These are phyloP conservation scores for Suncus etruscus DNA, from an alignment of 2,113 vertebrate species.

Conservation along the genomic window DNA sequence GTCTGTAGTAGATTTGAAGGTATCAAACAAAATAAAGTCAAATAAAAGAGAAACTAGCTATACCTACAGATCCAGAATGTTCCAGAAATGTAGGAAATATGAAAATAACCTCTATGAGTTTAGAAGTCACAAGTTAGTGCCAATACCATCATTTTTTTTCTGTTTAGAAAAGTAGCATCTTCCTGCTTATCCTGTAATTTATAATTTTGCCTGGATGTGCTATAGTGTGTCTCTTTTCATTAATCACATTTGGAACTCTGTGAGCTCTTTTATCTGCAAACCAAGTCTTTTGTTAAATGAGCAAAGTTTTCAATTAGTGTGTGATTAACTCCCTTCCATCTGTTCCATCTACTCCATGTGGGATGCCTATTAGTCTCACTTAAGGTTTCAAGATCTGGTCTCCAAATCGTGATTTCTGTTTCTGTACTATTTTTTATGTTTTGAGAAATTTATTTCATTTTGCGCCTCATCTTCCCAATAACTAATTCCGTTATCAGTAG, in stretches of 20 bases:
- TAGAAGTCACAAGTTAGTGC: background rate
- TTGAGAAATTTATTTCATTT: slow-evolving; percentile 37
- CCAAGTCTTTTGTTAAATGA: slow-evolving; percentile 65
- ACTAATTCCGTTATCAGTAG: background rate
- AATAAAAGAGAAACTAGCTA: background rate
- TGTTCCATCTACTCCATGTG: slow-evolving; percentile 70
- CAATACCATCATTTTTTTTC: slow-evolving; percentile 31
- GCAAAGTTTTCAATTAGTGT: slow-evolving; percentile 64
- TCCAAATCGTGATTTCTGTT: slow-evolving; percentile 37
- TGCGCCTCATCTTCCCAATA: background rate
- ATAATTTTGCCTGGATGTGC: slow-evolving; percentile 40
- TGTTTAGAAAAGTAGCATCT: slow-evolving; percentile 48
- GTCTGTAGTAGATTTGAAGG: background rate
- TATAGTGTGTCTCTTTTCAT: slow-evolving; percentile 60
- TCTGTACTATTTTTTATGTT: slow-evolving; percentile 51
- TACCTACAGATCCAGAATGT: background rate
- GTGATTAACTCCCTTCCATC: slow-evolving; percentile 75
- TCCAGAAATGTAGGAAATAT: background rate
- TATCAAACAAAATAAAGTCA: background rate
- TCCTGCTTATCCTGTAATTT: slow-evolving; percentile 38
- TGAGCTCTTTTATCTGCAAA: slow-evolving; percentile 67
- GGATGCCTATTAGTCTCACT: slow-evolving; percentile 61
- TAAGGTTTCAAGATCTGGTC: slow-evolving; percentile 42
- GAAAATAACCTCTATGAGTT: background rate
- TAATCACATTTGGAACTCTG: slow-evolving; percentile 63